Evolutionary conservation across 2,113 vertebrate genomes (phyloP).

Genomic region (Crocuta crocuta): DNA sequence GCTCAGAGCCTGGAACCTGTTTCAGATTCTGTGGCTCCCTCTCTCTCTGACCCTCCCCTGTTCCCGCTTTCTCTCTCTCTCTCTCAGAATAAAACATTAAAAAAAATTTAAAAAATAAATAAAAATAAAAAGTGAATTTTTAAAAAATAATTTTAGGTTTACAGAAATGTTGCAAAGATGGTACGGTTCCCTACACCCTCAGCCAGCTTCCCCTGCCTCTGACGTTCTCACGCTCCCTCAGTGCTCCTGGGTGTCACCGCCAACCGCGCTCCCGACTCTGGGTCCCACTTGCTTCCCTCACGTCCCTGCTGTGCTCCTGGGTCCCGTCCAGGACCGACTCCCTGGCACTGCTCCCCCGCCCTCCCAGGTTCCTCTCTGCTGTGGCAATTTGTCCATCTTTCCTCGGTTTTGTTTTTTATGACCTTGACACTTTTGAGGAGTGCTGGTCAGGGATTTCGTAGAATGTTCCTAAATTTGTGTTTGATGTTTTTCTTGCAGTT

Average conservation of each 20-base stretch:
- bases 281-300: neutral
- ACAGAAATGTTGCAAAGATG: neutral
- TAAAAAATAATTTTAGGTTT: neutral
- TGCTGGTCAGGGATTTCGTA: neutral
- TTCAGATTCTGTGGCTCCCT: too few relatives aligned
- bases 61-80: too few relatives aligned
- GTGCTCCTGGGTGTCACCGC: too few relatives aligned
- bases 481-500: neutral
- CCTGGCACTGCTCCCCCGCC: accelerated
- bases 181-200: neutral
- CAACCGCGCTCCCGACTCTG: accelerated
- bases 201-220: neutral
- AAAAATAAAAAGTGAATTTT: neutral
- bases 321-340: accelerated
- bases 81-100: too few relatives aligned
- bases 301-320: neutral
- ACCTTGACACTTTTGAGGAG: neutral
- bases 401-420: neutral
- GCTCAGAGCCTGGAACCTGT: too few relatives aligned
- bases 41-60: too few relatives aligned
- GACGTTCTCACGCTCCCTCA: accelerated
- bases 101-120: too few relatives aligned
- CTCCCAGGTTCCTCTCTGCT: neutral
- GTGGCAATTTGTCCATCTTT: neutral
- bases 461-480: neutral